Conservation (phyloP, 2,113 vertebrate genomes). For the Boulengeromyrus knoepffleri region DNA sequence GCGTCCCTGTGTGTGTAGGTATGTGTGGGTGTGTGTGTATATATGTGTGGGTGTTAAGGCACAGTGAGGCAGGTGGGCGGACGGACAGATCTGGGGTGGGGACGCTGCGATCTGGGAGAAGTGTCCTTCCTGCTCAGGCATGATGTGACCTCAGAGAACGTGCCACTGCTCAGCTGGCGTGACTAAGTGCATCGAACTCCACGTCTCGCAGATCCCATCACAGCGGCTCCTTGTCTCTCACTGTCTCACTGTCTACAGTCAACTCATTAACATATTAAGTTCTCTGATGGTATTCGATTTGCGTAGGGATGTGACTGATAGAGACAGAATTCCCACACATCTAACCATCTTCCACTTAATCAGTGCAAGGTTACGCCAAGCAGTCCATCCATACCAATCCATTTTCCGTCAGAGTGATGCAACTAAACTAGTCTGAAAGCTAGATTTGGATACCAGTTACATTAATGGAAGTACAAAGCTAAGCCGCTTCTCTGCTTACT, state of each 20-base stretch:
- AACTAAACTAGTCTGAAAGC: neutral
- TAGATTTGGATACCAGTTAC: neutral
- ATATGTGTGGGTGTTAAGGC: neutral
- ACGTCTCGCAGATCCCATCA: no score
- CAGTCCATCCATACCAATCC: neutral
- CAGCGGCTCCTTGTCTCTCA: neutral
- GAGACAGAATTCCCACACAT: neutral
- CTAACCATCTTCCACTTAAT: neutral
- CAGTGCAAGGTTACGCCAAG: neutral
- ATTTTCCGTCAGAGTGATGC: neutral
- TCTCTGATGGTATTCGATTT: neutral
- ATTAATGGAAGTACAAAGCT: neutral
- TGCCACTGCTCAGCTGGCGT: neutral
- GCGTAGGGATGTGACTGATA: neutral
- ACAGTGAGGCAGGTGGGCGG: neutral
- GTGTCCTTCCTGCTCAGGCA: neutral
- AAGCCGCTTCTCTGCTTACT: neutral
- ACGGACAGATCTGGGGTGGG: neutral
- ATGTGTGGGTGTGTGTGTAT: neutral
- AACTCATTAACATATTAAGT: neutral
- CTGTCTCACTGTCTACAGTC: neutral
- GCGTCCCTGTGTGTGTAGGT: neutral
- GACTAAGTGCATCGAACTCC: neutral
- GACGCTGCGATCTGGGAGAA: neutral
- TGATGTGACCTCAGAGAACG: neutral